Evolutionary conservation across 2,797 vertebrate species (phyloP), one percentile per base, ranked within the genome.

Genomic region (Phataginus tetradactyla): DNA sequence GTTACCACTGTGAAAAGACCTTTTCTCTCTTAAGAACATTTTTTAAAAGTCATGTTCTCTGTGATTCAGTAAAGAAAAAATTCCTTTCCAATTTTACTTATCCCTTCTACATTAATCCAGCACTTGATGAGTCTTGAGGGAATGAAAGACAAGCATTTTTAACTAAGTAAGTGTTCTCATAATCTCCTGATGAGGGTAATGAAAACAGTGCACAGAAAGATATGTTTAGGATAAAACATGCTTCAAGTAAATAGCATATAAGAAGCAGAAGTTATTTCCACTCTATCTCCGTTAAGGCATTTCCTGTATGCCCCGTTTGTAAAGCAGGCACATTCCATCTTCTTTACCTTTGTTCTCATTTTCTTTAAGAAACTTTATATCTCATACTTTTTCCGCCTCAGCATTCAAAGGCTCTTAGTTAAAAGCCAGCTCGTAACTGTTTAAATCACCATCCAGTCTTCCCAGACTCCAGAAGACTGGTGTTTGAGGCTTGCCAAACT

Each of bases 61-160:
- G 85, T 94, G 64, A 88, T 95, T 79, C 37, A 86, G 63, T 92
- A 72, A 95, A 91, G 92, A 94, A 21, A 90, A 69, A 92, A 87
- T 90, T 91, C 45, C 86, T 90, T 80, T 77, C 51, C 72, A 72
- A 49, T 87, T 77, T 49, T 85, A 94, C 71, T n/a, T 68, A 91
- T 45, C 96, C 69, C 85, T 97, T 97, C 95, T 86, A 90, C 57
- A 92, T 95, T 97, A 97, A 90, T 92, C 32, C 51, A 86, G 25
- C 69, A 89, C 93, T 94, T 97, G 71, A 95, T 95, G 96, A 97
- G 86, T 98, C 86, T 96, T 97, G 8, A 55, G 96, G 95, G 86
- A 98, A 96, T 64, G 85, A 96, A 97, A 96, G 69, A 92, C 11
- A 88, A 97, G 90, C 92, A 57, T 96, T 98, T 94, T 91, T 81